These are phyloP conservation scores for Lutjanus campechanus DNA, from an alignment of 2,797 vertebrate genomes.

Conservation along the genomic window DNA sequence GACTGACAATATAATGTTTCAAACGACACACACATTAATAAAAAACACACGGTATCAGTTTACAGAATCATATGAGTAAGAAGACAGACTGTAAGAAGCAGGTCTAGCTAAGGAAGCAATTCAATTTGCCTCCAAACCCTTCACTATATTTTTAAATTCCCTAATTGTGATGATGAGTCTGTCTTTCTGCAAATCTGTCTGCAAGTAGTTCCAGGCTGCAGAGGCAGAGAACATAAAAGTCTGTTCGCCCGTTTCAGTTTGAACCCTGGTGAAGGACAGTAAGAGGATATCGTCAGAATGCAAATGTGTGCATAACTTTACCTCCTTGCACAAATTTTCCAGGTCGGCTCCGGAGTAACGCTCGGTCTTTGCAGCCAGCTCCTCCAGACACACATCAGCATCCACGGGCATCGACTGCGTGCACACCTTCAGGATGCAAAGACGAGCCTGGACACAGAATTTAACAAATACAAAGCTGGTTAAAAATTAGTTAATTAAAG, in stretches of 20 bases:
- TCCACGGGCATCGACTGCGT: conserved; percentile 87
- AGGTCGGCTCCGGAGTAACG: conserved; percentile 95
- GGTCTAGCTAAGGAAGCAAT: not conserved
- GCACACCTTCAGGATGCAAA: conserved; percentile 89
- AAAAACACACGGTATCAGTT: too few species aligned
- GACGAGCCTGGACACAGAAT: conserved; percentile 85
- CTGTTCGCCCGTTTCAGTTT: not conserved
- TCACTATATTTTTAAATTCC: not conserved
- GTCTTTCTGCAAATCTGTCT: not conserved
- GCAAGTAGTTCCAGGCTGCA: not conserved
- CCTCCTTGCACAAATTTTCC: conserved; percentile 96
- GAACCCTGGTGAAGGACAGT: too few species aligned
- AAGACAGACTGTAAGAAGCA: not conserved
- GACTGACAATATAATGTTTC: too few species aligned
- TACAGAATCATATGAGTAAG: not conserved
- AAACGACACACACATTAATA: too few species aligned
- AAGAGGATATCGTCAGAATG: too few species aligned
- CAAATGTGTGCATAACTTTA: conserved; percentile 58
- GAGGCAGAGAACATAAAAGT: not conserved
- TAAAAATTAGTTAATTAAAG: not conserved
- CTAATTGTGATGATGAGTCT: not conserved
- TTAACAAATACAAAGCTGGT: not conserved
- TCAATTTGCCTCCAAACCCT: not conserved
- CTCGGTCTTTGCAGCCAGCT: conserved; percentile 85
- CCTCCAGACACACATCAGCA: conserved; percentile 87